A percentile compares a stretch with the other conserved stretches of the same genome.
These are phyloP conservation scores for Saguinus midas DNA, from an alignment of 2,113 vertebrate species.

Conservation along the genomic window DNA sequence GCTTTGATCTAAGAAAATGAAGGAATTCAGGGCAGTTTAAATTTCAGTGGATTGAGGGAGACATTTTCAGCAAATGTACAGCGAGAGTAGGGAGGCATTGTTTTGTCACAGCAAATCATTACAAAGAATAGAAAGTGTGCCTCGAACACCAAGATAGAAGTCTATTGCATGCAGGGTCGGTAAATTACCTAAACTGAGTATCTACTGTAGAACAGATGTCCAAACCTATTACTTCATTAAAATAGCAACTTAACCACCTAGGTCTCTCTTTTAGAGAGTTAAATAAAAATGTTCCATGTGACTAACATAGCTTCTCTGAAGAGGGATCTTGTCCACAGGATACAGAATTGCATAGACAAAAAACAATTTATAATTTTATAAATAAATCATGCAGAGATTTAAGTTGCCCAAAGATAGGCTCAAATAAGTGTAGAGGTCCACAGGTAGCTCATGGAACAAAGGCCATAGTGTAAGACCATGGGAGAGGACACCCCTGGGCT, in stretches of 20 bases:
- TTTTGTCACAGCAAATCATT: not conserved
- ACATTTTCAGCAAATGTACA: not conserved
- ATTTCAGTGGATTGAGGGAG: not conserved
- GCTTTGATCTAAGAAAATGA: not conserved
- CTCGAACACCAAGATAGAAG: not conserved
- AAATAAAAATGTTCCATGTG: not conserved
- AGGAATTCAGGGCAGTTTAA: not conserved
- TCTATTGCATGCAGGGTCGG: not conserved
- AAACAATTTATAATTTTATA: not conserved
- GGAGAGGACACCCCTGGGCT: not conserved
- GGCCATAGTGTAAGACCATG: not conserved
- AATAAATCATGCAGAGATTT: not conserved
- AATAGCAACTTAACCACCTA: not conserved
- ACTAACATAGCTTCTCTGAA: not conserved
- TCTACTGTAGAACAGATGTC: not conserved
- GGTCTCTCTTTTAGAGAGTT: not conserved
- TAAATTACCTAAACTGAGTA: not conserved
- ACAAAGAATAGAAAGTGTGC: not conserved
- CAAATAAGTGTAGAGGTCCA: not conserved
- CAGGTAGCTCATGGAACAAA: not conserved
- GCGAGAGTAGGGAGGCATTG: not conserved
- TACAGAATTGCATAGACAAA: not conserved
- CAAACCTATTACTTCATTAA: conserved; percentile 6
- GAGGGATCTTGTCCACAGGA: not conserved
- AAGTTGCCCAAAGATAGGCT: not conserved